These are phyloP conservation scores for Leptopilina clavipes DNA, from an alignment of 1,140 invertebrate genomes.

Conservation along the genomic window DNA sequence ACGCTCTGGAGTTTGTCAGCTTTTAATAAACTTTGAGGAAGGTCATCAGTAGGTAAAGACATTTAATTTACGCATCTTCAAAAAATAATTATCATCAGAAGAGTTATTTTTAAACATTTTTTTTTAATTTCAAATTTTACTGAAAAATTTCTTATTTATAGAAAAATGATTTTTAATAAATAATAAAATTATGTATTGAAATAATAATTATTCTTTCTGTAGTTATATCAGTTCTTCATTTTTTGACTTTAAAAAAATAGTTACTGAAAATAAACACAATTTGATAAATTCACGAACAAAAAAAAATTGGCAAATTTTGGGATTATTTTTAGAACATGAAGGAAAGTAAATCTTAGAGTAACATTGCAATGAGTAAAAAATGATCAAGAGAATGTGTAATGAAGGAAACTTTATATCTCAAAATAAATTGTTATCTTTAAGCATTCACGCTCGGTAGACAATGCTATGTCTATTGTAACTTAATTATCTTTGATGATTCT, in stretches of 20 bases:
- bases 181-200: too few relatives aligned
- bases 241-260: too few relatives aligned
- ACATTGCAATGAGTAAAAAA: not conserved
- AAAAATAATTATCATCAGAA: not conserved
- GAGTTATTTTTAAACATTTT: too few relatives aligned
- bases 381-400: slow-evolving; percentile 2
- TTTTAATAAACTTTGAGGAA: not conserved
- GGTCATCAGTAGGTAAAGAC: not conserved
- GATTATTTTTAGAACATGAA: not conserved
- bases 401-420: slow-evolving; percentile 22
- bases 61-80: not conserved
- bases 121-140: too few relatives aligned
- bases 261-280: too few relatives aligned
- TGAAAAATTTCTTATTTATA: too few relatives aligned
- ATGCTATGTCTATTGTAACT: not conserved
- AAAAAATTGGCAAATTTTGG: not conserved
- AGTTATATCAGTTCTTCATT: too few relatives aligned
- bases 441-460: not conserved
- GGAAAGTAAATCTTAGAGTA: not conserved
- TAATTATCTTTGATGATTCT: not conserved
- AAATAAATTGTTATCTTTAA: slow-evolving; percentile 24
- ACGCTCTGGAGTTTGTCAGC: not conserved
- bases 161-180: too few relatives aligned
- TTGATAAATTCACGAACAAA: too few relatives aligned
- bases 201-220: too few relatives aligned